Base-by-base conservation (phyloP, 92 coral and sea anemone genomes). In the Palythoa grandiflora region DNA sequence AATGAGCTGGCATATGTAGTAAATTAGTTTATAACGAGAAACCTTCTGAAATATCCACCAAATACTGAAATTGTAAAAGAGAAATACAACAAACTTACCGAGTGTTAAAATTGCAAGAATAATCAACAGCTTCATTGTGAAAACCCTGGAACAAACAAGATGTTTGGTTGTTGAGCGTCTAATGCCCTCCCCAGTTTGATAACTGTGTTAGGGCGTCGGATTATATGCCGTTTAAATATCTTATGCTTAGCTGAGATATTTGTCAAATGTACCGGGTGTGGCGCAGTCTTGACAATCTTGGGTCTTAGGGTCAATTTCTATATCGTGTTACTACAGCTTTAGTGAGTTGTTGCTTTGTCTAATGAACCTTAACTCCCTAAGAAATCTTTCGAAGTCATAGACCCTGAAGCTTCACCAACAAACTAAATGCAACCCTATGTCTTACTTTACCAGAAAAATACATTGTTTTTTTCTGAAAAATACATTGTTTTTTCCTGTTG, bases 221-320 rank as follows among this genome's bases (percentile, higher is more conserved):
- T 39, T 14, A 73, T 35, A 39, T 3, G 16, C 53, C 36, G 21
- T 16, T 73, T 16, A 63, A 63, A 17, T 63, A 17, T 35, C 28
- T 28, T n/a, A 17, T 8, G 9, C 70, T 21, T 21, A 63, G 70
- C 70, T n/a, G 70, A 63, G 70, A 63, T 63, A 63, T 63, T 63
- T 63, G 70, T 63, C 70, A 63, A 63, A 63, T 63, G 70, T 8
- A 63, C 20, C 70, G 70, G 70, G 70, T 63, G 70, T 63, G 70
- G 70, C 70, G n/a, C 3, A 63, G 70, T 63, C 35, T 63, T 63
- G 70, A 63, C 70, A 63, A 63, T 63, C n/a, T 63, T 63, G 7
- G 20, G 70, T 17, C 37, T 63, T 63, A 63, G 70, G 28, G 70
- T 63, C 28, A 63, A 63, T 63, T 63, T 21, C 70, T 2, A n/a